Base-by-base conservation (phyloP, 1,140 invertebrate species). In the Thaumatotibia leucotreta region DNA sequence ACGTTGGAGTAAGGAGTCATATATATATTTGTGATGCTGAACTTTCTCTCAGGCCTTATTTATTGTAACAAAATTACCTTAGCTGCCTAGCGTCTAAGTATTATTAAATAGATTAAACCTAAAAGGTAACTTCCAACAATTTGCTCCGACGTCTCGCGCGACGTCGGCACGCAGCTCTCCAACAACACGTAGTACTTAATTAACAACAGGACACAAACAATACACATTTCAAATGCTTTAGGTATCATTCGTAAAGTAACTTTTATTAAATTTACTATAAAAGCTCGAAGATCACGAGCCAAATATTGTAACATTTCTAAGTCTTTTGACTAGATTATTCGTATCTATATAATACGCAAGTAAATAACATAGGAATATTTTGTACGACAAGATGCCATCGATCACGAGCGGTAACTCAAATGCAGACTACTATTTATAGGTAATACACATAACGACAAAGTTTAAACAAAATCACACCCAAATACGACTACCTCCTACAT, bases 341-440 rank as follows among this genome's bases (percentile, higher is more conserved):
- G 87, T 91, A 88, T 76, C 77, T 84, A 87, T 82, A 82, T 87
- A 90, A 87, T 89, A 91, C 80, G 80, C 83, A 88, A 88, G 83
- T 88, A 88, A 88, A 86, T 88, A 90, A 91, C 83, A 87, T 91
- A 91, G 88, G 88, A 91, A 91, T 91, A 91, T 91, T 65, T 91
- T 91, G 88, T 91, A 91, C 88, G 88, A 88, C 84, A 84, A 88
- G 88, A 91, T 91, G 88, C 86, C 88, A 88, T 88, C 80, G 84
- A 90, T 89, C 84, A 91, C 88, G 88, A 89, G 82, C 85, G 88
- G 88, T 91, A 91, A 91, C 88, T 91, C 86, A 89, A 91, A 91
- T 91, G 86, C 86, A 88, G 80, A 88, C 81, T 89, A 82, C 80
- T 84, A 45, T 45, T 20, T 45, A 84, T 83, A 58, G 52, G 52